Base-by-base conservation (phyloP, 1,140 invertebrate species). In the Parasteatoda tepidariorum region DNA sequence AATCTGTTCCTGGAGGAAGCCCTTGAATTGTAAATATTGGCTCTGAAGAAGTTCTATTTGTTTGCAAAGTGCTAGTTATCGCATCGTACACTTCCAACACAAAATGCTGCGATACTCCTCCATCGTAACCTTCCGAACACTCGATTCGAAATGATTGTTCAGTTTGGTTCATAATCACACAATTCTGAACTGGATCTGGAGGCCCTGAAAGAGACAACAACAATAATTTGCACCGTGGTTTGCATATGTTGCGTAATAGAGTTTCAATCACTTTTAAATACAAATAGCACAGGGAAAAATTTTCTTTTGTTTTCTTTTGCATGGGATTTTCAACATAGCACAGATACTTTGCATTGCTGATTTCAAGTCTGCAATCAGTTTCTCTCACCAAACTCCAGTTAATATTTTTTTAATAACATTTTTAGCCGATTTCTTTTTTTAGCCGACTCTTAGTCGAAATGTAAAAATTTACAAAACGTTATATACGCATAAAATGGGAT, bases 141-240 rank as follows among this genome's bases (percentile, higher is more conserved):
- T 94, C 93, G 26, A 96, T 92, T 85, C 93, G 92, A 66, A 95
- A 89, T 0, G 94, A 94, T 86, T 96, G 94, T 79, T 93, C 92
- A 64, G 95, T 96, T 87, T 95, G 94, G 88, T 97, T 97, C 64
- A 93, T 92, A n/a, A 96, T 92, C 0, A 95, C 95, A 89, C 95
- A 97, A 88, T 96, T 97, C 28, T 92, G 92, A 59, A 95, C 90
- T 0, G 94, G 91, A 84, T 93, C 93, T 2, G 95, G 95, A 38
- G 94, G 93, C 86, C 95, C 95, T 93, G 33, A 30, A 22, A 66
- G 22, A 31, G 13, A 57, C 7, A 57, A n/a, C n/a, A 15, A n/a
- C 7, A 57, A 57, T 57, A n/a, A n/a, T 57, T 24, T 57, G 41
- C 41, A 48, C 18, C 7, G 18, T 18, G 18, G 18, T 48, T 6